Evolutionary conservation across 1,140 invertebrate genomes (phyloP).

Genomic region (Cotesia chilonis): DNA sequence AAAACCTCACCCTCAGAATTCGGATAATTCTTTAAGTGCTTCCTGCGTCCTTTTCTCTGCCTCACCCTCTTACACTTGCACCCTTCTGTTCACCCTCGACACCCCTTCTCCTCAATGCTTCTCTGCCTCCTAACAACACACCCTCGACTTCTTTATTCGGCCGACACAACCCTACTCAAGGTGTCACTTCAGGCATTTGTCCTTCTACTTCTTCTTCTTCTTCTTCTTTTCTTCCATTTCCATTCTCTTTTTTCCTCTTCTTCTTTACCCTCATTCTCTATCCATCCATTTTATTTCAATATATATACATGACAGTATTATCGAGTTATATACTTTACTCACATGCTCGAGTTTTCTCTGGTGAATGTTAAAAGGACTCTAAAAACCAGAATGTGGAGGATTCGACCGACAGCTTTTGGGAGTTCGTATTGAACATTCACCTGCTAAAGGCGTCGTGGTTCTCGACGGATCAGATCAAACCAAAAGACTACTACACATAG

Average conservation of each 20-base stretch:
- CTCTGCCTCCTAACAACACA: slow-evolving; percentile 33
- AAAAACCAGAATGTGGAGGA: slow-evolving; percentile 23
- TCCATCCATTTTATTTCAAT: slow-evolving; percentile 16
- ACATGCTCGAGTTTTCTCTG: too few relatives aligned
- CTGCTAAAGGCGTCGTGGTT: slow-evolving; percentile 50
- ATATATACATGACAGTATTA: too few relatives aligned
- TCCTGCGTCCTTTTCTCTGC: slow-evolving; percentile 55
- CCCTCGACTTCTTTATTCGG: slow-evolving; percentile 21
- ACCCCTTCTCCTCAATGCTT: slow-evolving; percentile 46
- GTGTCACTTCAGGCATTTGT: slow-evolving; percentile 46
- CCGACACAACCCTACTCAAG: slow-evolving; percentile 37
- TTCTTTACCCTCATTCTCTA: slow-evolving; percentile 11
- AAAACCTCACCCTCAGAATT: slow-evolving; percentile 61
- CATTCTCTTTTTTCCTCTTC: neutral
- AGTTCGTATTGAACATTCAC: slow-evolving; percentile 35
- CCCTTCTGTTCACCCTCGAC: too few relatives aligned
- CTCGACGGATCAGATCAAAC: slow-evolving; percentile 48
- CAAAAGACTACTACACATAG: slow-evolving; percentile 26
- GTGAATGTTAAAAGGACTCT: neutral
- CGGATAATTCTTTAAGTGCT: slow-evolving; percentile 68
- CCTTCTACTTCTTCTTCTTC: slow-evolving; percentile 36
- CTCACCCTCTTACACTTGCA: slow-evolving; percentile 39
- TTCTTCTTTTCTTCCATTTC: slow-evolving; percentile 12
- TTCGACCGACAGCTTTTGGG: slow-evolving; percentile 26
- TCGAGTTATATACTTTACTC: too few relatives aligned